Conservation (phyloP, 2,797 vertebrate genomes). For the Siniperca obscura region DNA sequence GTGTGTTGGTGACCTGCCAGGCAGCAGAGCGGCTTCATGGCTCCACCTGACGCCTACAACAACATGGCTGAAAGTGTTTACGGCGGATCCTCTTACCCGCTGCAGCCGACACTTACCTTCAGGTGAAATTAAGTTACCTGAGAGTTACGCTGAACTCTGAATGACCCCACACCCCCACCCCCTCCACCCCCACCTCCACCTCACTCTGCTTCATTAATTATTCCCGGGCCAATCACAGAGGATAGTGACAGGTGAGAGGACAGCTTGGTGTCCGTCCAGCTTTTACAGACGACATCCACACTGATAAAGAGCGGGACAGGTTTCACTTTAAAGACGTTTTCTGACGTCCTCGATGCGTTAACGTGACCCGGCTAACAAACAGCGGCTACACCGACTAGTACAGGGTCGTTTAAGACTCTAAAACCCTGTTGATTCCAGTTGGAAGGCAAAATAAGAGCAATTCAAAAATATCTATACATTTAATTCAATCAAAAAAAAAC, state of each 20-base stretch:
- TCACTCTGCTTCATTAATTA: constrained; percentile 91
- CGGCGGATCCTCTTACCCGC: constrained; percentile 86
- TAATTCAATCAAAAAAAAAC: background rate
- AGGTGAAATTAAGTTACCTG: constrained; percentile 91
- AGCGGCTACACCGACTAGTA: background rate
- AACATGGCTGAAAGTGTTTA: constrained; percentile 88
- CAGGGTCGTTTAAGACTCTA: background rate
- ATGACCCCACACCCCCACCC: constrained; percentile 86
- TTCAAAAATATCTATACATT: background rate
- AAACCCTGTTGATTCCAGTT: background rate
- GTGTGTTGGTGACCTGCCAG: background rate
- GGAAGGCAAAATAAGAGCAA: background rate
- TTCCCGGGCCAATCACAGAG: constrained; percentile 89
- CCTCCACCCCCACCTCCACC: constrained; percentile 68
- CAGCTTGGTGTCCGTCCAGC: constrained; percentile 71
- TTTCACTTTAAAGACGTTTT: constrained; percentile 33
- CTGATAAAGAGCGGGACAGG: constrained; percentile 7
- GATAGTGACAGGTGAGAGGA: constrained; percentile 88
- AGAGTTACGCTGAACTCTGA: constrained; percentile 92
- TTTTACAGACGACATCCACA: constrained; percentile 59
- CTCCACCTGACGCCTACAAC: constrained; percentile 83
- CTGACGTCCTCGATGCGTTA: background rate
- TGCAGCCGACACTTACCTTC: constrained; percentile 33
- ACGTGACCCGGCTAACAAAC: background rate
- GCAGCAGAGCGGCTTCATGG: background rate